These are phyloP conservation scores for Cremastinae sp. DNA, from an alignment of 2,888 invertebrate genomes.

Conservation along the genomic window DNA sequence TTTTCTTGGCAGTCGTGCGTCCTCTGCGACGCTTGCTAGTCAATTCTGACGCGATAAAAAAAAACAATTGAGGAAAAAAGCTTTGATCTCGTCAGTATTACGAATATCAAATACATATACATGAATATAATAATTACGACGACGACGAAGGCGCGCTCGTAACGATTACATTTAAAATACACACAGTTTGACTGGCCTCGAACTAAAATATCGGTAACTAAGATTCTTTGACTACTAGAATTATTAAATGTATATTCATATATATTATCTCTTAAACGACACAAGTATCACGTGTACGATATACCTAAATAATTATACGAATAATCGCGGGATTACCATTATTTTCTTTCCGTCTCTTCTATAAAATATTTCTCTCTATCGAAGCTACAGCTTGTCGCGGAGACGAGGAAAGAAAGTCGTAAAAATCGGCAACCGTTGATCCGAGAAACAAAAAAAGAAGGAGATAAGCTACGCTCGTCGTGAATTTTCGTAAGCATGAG, in stretches of 20 bases:
- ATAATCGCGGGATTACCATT: conserved; percentile 23
- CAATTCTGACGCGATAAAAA: conserved; percentile 15
- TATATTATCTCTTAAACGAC: conserved; percentile 20
- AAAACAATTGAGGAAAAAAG: conserved; percentile 15
- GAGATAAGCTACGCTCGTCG: conserved; percentile 26
- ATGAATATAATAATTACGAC: not conserved
- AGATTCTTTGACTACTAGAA: conserved; percentile 41
- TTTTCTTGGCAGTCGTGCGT: conserved; percentile 53
- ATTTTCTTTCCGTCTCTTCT: conserved; percentile 4
- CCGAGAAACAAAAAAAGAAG: conserved; percentile 20
- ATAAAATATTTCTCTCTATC: conserved; percentile 28
- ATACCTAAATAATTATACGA: conserved; percentile 42
- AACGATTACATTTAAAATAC: conserved; percentile 13
- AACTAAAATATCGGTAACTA: conserved; percentile 44
- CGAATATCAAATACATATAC: conserved; percentile 1
- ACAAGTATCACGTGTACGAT: conserved; percentile 31
- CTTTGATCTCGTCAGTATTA: conserved; percentile 11
- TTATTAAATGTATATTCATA: conserved; percentile 7
- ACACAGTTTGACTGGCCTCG: conserved; percentile 24
- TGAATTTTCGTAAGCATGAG: conserved; percentile 1
- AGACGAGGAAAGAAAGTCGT: not conserved
- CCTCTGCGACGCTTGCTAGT: conserved; percentile 34
- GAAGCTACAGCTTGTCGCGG: conserved; percentile 29
- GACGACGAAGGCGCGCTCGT: not conserved
- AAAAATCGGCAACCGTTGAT: conserved; percentile 5